Percentiles rank a stretch among this genome's conserved stretches.
These are phyloP conservation scores for Cyprinodon brontotheroides DNA, from an alignment of 2,113 vertebrate genomes.

Conservation along the genomic window DNA sequence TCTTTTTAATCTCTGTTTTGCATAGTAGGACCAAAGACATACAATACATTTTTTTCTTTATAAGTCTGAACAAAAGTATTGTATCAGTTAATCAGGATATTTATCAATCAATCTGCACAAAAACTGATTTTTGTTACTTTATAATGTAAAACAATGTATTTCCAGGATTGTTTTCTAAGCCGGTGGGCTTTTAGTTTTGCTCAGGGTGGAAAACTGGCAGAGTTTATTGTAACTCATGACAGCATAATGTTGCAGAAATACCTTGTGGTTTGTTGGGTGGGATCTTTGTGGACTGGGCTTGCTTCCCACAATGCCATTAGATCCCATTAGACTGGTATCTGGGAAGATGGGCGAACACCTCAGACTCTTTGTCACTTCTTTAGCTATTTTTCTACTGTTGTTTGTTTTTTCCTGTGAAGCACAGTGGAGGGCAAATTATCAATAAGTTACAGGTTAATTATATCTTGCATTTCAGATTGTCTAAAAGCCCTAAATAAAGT, in stretches of 20 bases:
- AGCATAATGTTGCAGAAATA: background rate
- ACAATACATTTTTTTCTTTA: background rate
- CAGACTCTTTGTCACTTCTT: background rate
- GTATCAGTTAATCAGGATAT: background rate
- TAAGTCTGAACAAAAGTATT: background rate
- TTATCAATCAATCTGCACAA: background rate
- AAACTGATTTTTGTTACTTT: background rate
- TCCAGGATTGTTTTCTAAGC: background rate
- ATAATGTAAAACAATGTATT: background rate
- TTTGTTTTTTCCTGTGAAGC: background rate
- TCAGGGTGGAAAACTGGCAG: background rate
- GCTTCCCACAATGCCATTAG: background rate
- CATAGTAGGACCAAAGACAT: no score
- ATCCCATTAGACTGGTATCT: background rate
- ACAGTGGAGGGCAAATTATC: no score
- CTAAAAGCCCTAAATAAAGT: no score
- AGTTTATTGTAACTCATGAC: background rate
- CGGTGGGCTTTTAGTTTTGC: background rate
- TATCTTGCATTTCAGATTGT: background rate
- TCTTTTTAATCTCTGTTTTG: no score
- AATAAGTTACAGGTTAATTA: background rate
- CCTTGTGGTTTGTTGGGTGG: conserved; percentile 9
- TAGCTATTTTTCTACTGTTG: background rate
- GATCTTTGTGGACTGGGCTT: background rate
- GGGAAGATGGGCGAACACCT: background rate